Evolutionary conservation across 2,113 vertebrate species (phyloP).

Genomic region (Bagarius yarrelli): DNA sequence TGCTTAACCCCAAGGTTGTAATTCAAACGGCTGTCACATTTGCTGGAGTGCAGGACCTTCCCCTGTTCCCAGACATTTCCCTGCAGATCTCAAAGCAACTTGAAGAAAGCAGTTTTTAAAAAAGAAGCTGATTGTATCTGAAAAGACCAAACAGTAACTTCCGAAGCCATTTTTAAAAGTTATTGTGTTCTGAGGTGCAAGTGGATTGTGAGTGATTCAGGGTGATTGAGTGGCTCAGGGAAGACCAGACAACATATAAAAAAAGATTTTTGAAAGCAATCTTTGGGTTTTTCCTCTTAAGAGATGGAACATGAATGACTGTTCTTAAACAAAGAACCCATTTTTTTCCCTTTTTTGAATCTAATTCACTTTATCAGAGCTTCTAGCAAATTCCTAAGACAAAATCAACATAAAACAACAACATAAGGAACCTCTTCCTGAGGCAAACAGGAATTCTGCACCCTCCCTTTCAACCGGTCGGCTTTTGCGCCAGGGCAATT

Average conservation of each 20-base stretch:
- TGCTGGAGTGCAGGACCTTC: background rate
- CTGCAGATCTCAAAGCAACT: background rate
- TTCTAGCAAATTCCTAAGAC: background rate
- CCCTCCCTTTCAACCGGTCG: background rate
- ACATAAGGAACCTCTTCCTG: background rate
- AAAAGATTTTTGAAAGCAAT: background rate
- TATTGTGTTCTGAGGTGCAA: background rate
- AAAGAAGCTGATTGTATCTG: background rate
- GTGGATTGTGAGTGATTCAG: background rate
- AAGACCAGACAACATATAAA: background rate
- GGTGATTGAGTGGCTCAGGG: background rate
- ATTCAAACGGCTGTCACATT: conserved; percentile 40
- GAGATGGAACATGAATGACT: background rate
- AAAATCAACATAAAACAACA: background rate
- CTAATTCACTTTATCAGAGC: too few species aligned
- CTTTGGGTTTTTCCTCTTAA: background rate
- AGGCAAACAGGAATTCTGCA: background rate
- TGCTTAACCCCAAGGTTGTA: conserved; percentile 60
- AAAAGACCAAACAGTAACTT: background rate
- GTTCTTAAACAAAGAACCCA: background rate
- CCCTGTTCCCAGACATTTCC: background rate
- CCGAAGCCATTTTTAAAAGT: background rate
- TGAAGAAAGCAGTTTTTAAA: background rate
- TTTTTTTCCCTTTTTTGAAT: too few species aligned
- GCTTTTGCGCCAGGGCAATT: background rate